phyloP scores from a whole-genome alignment of 2,888 invertebrate species.

The Molanna angustata region DNA sequence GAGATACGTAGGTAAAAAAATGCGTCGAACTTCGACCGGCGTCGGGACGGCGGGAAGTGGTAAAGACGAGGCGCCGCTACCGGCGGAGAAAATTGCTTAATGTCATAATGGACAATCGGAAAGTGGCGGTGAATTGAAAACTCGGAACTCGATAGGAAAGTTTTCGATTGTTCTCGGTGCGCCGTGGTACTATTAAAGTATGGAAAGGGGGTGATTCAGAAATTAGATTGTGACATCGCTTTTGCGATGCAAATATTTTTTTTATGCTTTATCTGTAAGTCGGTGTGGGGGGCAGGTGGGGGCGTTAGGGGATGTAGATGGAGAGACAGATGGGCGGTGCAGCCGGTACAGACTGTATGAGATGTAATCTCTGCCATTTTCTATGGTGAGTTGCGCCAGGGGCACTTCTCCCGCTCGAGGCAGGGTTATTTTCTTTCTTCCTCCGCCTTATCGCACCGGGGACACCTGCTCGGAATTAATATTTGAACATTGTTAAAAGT shows the following conservation, averaged over 20 bases:
- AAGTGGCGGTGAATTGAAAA: slow-evolving; percentile 19
- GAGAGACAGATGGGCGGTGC: too few species aligned
- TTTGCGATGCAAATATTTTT: too few species aligned
- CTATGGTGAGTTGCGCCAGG: neutral
- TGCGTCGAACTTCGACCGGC: slow-evolving; percentile 19
- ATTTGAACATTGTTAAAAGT: slow-evolving; percentile 21
- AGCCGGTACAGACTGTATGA: neutral
- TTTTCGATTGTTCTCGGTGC: slow-evolving; percentile 24
- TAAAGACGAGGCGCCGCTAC: neutral
- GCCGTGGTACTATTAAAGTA: too few species aligned
- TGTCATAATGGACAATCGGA: slow-evolving; percentile 25
- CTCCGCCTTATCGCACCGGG: slow-evolving; percentile 23
- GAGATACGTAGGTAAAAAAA: slow-evolving; percentile 10
- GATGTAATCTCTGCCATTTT: neutral
- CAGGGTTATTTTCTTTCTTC: slow-evolving; percentile 17
- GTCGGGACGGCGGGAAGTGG: slow-evolving; percentile 3
- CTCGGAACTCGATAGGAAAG: slow-evolving; percentile 10
- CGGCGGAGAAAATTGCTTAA: slow-evolving; percentile 15
- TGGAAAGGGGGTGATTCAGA: too few species aligned
- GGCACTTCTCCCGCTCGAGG: slow-evolving; percentile 1
- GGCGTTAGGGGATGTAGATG: too few species aligned
- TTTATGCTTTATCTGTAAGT: too few species aligned
- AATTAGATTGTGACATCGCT: too few species aligned
- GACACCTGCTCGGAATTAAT: slow-evolving; percentile 32
- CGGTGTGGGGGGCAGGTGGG: too few species aligned